These are phyloP conservation scores for Tragelaphus oryx DNA, from an alignment of 2,797 vertebrate species.

Conservation along the genomic window DNA sequence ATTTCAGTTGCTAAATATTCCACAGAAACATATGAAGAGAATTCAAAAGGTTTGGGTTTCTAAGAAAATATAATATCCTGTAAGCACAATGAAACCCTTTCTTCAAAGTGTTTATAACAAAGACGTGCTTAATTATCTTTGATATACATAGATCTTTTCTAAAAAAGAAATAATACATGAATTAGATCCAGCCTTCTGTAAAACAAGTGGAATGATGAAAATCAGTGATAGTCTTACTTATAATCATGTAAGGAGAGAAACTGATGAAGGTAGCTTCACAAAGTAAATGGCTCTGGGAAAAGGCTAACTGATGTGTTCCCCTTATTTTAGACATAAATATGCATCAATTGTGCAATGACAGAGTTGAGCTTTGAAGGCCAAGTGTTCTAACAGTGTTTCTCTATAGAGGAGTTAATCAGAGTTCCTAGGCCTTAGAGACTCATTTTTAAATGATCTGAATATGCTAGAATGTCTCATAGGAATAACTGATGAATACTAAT, in stretches of 20 bases:
- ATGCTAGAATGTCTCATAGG: neutral
- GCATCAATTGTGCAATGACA: neutral
- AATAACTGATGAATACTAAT: constrained; percentile 37
- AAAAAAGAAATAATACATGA: constrained; percentile 30
- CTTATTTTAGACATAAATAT: neutral
- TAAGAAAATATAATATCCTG: constrained; percentile 60
- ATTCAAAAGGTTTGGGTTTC: constrained; percentile 60
- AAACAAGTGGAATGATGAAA: constrained; percentile 28
- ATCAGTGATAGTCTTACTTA: constrained; percentile 11
- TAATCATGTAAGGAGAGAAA: neutral
- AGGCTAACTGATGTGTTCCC: neutral
- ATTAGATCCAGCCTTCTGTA: constrained; percentile 22
- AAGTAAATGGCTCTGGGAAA: constrained; percentile 25
- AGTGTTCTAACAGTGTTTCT: neutral
- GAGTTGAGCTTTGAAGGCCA: neutral
- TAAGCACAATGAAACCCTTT: constrained; percentile 46
- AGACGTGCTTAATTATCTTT: constrained; percentile 54
- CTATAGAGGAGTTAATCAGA: constrained; percentile 4
- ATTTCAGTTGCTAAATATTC: constrained; percentile 73
- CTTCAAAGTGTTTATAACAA: constrained; percentile 53
- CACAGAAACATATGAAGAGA: constrained; percentile 68
- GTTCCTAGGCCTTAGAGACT: neutral
- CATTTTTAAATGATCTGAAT: constrained; percentile 29
- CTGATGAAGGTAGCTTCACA: constrained; percentile 8
- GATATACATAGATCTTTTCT: constrained; percentile 33